Percentiles rank a stretch among this genome's conserved stretches.
Evolutionary conservation across 2,888 invertebrate species (phyloP).

Genomic region (Melitaea athalia): DNA sequence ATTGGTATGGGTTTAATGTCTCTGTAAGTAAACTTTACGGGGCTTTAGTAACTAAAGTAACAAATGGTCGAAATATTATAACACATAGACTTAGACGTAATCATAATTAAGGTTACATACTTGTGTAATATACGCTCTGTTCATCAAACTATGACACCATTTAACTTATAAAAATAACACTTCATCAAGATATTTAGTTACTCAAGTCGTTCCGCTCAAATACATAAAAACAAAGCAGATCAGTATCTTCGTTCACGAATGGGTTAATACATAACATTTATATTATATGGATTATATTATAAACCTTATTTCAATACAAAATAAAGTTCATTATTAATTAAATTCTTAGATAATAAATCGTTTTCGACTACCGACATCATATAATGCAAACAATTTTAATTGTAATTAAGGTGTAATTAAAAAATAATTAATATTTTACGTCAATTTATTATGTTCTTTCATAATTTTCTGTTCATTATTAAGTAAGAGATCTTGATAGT

Average conservation of each 20-base stretch:
- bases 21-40: too few relatives aligned
- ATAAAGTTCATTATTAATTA: slow-evolving; percentile 13
- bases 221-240: slow-evolving; percentile 33
- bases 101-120: background rate
- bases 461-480: background rate
- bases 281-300: background rate
- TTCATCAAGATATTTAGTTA: slow-evolving; percentile 15
- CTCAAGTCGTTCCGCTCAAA: slow-evolving; percentile 32
- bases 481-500: too few relatives aligned
- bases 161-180: slow-evolving; percentile 1
- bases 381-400: background rate
- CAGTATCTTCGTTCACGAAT: slow-evolving; percentile 20
- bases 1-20: too few relatives aligned
- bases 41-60: too few relatives aligned
- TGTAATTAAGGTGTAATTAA: background rate
- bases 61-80: too few relatives aligned
- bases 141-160: background rate
- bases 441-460: background rate
- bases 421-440: background rate
- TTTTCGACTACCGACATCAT: slow-evolving; percentile 7
- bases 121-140: background rate
- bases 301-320: background rate
- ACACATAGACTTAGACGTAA: too few relatives aligned
- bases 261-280: background rate
- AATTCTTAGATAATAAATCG: slow-evolving; percentile 2